phyloP scores from a whole-genome alignment of 92 coral and sea anemone species.

The Porites rus region DNA sequence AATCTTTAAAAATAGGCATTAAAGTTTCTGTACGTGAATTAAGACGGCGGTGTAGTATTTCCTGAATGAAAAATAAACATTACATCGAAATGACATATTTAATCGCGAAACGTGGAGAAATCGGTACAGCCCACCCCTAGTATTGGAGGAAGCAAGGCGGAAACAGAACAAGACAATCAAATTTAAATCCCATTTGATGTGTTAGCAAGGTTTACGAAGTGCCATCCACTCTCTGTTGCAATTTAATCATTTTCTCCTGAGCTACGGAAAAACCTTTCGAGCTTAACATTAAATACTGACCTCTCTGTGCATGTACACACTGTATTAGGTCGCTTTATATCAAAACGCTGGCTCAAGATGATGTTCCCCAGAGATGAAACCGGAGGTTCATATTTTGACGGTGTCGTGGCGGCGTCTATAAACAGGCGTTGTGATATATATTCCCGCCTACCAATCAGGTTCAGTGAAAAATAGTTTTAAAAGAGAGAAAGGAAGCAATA shows the following conservation, averaged over 20 bases:
- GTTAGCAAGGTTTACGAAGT: neutral
- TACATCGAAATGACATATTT: neutral
- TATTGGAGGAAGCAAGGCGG: neutral
- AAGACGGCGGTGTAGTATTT: neutral
- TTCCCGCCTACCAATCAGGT: neutral
- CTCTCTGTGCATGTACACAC: no score
- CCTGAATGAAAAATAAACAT: neutral
- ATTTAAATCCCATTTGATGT: neutral
- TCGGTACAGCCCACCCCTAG: neutral
- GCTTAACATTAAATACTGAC: no score
- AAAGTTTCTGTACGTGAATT: neutral
- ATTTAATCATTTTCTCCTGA: neutral
- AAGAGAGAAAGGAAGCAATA: neutral
- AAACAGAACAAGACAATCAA: neutral
- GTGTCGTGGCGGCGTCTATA: neutral
- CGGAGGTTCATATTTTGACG: neutral
- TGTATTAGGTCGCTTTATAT: neutral
- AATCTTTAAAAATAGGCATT: neutral
- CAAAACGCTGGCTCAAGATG: neutral
- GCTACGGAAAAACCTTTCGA: no score
- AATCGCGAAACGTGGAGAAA: neutral
- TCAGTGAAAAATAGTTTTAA: neutral
- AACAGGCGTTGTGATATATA: neutral
- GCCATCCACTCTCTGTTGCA: neutral
- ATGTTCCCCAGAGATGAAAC: neutral